Conservation (phyloP, 1,140 invertebrate species). For the Battus philenor region DNA sequence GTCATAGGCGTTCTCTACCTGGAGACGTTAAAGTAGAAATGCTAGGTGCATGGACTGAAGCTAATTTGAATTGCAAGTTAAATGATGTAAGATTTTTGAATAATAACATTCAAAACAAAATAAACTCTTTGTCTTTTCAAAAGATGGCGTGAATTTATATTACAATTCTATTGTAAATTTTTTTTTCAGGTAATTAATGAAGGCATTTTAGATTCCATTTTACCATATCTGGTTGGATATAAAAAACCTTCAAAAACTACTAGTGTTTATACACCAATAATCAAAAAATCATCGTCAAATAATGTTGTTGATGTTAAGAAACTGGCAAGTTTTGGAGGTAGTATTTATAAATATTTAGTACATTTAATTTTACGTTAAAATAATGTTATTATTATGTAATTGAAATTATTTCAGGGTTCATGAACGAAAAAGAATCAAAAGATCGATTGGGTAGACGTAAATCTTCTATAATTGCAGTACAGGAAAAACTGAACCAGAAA, state of each 20-base stretch:
- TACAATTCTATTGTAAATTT: not conserved
- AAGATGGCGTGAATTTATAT: slow-evolving; percentile 25
- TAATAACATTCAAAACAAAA: slow-evolving; percentile 1
- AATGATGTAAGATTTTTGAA: slow-evolving; percentile 63
- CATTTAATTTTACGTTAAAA: too few species aligned
- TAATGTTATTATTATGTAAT: too few species aligned
- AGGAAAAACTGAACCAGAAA: slow-evolving; percentile 57
- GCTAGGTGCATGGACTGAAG: slow-evolving; percentile 67
- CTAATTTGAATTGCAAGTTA: slow-evolving; percentile 66
- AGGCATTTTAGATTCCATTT: slow-evolving; percentile 85
- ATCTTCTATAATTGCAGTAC: slow-evolving; percentile 57
- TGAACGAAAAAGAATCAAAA: slow-evolving; percentile 64
- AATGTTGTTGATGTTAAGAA: slow-evolving; percentile 70
- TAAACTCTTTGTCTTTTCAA: too few species aligned
- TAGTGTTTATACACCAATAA: slow-evolving; percentile 73
- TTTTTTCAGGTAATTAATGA: slow-evolving; percentile 83
- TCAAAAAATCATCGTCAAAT: slow-evolving; percentile 70
- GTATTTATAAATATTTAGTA: slow-evolving; percentile 2
- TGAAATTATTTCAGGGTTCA: slow-evolving; percentile 44
- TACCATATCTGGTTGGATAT: slow-evolving; percentile 80
- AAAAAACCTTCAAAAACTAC: slow-evolving; percentile 67
- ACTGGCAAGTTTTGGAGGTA: slow-evolving; percentile 69
- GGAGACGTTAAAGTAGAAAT: slow-evolving; percentile 59
- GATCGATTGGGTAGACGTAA: slow-evolving; percentile 67
- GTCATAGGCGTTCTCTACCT: slow-evolving; percentile 34